A percentile compares a stretch with the other conserved stretches of the same genome.
phyloP scores from a whole-genome alignment of 2,888 invertebrate species.

The Noctua fimbriata region DNA sequence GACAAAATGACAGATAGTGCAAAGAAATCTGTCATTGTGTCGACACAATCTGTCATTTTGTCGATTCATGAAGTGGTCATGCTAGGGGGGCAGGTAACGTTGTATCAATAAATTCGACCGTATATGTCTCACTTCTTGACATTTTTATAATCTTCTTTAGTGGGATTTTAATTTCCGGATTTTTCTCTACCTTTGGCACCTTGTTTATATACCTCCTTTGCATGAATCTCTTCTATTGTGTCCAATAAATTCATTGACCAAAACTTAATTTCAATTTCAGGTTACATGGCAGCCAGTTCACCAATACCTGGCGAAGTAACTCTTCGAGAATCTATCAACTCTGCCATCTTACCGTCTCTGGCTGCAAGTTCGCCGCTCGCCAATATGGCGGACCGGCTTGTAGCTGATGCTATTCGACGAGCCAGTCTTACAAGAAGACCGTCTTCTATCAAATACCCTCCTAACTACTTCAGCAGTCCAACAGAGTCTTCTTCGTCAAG shows the following conservation, averaged over 20 bases:
- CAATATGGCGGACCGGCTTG: constrained; percentile 82
- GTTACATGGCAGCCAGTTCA: constrained; percentile 75
- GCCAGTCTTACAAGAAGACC: constrained; percentile 84
- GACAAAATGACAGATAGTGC: too few relatives aligned
- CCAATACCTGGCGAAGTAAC: constrained; percentile 75
- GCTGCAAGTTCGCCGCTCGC: constrained; percentile 74
- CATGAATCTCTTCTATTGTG: neutral
- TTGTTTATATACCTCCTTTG: neutral
- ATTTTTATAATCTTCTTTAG: neutral
- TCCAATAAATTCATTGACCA: neutral
- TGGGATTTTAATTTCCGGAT: neutral
- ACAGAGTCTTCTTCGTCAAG: constrained; percentile 83
- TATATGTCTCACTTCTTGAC: neutral
- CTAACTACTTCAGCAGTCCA: constrained; percentile 82
- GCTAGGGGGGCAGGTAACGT: too few relatives aligned
- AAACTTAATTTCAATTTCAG: constrained; percentile 73
- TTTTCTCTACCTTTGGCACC: neutral
- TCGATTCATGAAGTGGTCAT: too few relatives aligned
- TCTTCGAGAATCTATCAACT: constrained; percentile 73
- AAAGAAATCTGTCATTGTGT: too few relatives aligned
- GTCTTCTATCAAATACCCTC: constrained; percentile 83
- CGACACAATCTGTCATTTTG: too few relatives aligned
- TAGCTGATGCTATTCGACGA: constrained; percentile 84
- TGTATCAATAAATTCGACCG: neutral
- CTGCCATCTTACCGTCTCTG: constrained; percentile 67